phyloP scores from a whole-genome alignment of 2,797 vertebrate genomes.

The Crenichthys baileyi region DNA sequence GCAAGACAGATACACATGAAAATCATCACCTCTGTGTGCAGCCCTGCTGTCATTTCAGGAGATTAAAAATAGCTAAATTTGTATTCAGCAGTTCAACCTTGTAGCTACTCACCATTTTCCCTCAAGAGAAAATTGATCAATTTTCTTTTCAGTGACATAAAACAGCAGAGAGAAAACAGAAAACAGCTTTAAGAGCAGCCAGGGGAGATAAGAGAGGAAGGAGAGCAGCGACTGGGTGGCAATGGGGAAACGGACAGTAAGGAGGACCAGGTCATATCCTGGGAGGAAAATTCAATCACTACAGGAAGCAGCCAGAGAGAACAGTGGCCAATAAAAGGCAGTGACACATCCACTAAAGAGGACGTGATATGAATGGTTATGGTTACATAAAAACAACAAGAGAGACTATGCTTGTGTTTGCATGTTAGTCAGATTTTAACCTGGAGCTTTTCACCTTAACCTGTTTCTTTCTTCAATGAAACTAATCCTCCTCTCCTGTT shows the following conservation, averaged over 20 bases:
- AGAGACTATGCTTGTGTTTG: conserved; percentile 17
- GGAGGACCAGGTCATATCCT: conserved; percentile 64
- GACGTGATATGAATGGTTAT: conserved; percentile 57
- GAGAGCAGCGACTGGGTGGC: conserved; percentile 4
- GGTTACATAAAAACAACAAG: conserved; percentile 23
- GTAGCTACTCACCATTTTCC: conserved; percentile 32
- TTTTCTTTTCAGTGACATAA: conserved; percentile 57
- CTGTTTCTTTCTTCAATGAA: conserved; percentile 18
- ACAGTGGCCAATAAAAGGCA: conserved; percentile 59
- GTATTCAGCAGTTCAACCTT: conserved; percentile 31
- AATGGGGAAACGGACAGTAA: conserved; percentile 26
- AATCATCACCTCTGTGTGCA: conserved; percentile 1
- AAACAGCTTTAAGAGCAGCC: conserved; percentile 45
- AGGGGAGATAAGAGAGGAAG: conserved; percentile 17
- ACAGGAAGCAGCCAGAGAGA: conserved; percentile 67
- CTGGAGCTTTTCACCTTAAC: conserved; percentile 22
- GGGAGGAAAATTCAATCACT: conserved; percentile 75
- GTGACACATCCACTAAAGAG: conserved; percentile 35
- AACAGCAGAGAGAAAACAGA: conserved; percentile 44
- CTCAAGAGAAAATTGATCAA: conserved; percentile 50
- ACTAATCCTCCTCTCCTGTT: not conserved
- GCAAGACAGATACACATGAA: not conserved
- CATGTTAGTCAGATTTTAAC: conserved; percentile 21
- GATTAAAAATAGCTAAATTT: conserved; percentile 38
- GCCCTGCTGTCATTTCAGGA: conserved; percentile 15